Evolutionary conservation across 1,140 invertebrate genomes (phyloP).

Genomic region (Bombus confusus): DNA sequence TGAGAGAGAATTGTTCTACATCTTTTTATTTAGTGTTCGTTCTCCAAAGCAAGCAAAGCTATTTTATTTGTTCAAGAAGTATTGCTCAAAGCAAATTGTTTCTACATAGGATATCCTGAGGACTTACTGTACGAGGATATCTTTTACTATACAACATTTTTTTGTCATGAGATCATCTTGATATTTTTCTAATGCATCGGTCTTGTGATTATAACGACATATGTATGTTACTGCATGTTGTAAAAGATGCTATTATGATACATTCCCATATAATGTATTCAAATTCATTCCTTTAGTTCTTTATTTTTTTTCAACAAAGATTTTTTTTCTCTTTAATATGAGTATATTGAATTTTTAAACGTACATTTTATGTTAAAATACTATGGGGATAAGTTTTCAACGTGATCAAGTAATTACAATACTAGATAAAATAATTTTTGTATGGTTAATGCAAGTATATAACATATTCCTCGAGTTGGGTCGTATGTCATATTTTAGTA

Average conservation of each 20-base stretch:
- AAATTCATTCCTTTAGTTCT: neutral
- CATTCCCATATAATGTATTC: constrained; percentile 27
- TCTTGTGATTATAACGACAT: neutral
- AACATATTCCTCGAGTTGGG: neutral
- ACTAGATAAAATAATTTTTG: neutral
- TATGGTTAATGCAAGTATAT: neutral
- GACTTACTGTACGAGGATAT: neutral
- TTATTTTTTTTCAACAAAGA: neutral
- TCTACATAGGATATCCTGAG: neutral
- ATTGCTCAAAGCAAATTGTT: constrained; percentile 45
- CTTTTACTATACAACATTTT: constrained; percentile 18
- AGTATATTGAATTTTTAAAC: neutral
- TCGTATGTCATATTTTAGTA: neutral
- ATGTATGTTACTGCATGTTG: neutral
- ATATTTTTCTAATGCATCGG: neutral
- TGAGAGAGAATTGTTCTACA: constrained; percentile 1
- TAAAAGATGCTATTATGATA: constrained; percentile 5
- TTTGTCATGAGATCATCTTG: constrained; percentile 21
- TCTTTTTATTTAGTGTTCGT: constrained; percentile 10
- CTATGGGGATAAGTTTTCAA: neutral
- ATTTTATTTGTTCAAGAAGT: constrained; percentile 4
- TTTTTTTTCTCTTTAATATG: neutral
- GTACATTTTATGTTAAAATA: neutral
- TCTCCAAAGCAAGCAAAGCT: constrained; percentile 18
- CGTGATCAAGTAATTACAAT: neutral